Base-by-base conservation (phyloP, 1,140 invertebrate species). In the Cyclargus thomasi region DNA sequence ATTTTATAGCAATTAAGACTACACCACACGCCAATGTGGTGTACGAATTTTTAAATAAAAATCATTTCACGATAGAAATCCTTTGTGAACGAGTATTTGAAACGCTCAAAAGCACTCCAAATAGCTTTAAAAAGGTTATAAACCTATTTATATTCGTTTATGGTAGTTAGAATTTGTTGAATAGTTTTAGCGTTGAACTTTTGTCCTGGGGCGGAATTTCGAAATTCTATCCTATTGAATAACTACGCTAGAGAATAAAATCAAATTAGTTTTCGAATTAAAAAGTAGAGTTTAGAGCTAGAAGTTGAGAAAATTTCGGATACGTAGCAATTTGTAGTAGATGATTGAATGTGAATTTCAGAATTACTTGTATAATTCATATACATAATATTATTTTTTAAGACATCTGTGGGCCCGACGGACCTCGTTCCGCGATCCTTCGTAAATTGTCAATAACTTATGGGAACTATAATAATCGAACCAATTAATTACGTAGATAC, bases 61-160 rank as follows among this genome's bases (percentile, higher is more conserved):
- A 21, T 59, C 11, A 59, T 59, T 59, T 20, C 55, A 59, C 20
- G 17, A 59, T 59, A 20, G 55, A 59, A 59, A 6, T 20, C 10
- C 55, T 59, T 21, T 59, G 20, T 21, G 55, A 21, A 21, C 55
- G 55, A 10, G 20, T 59, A 20, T 59, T 59, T 21, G 18, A 11
- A 18, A 59, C 55, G 55, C 55, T 59, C 11, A 21, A 59, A 59
- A 59, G 20, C 55, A 20, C 17, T 21, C 20, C 55, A 59, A 59
- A 59, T 59, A 59, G 55, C 55, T 59, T 59, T 59, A 59, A 59
- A 59, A 59, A 59, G 55, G 55, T 20, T 59, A 59, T 20, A 59
- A 59, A 47, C 18, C 55, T 59, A 59, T 59, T 59, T 59, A 59
- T 59, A 59, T 59, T 59, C 55, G 55, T 59, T 20, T 59, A 59